Evolutionary conservation across 2,888 invertebrate species (phyloP).

Genomic region (Germaria angustata): DNA sequence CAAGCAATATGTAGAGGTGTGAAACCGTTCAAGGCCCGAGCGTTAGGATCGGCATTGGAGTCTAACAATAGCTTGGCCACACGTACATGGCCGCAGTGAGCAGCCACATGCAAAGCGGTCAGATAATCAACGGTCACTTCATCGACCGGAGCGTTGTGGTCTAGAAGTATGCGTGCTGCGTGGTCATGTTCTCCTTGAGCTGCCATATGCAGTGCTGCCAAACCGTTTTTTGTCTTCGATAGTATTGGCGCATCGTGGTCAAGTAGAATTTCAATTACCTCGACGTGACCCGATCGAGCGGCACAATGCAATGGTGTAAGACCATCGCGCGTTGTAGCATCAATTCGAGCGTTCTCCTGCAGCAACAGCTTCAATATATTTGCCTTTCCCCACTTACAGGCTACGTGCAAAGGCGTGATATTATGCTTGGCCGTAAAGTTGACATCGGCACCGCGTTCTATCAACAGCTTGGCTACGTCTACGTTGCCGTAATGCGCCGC

Average conservation of each 20-base stretch:
- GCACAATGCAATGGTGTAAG: slow-evolving; percentile 98
- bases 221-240: slow-evolving; percentile 96
- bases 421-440: slow-evolving; percentile 98
- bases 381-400: slow-evolving; percentile 98
- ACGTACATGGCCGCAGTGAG: slow-evolving; percentile 95
- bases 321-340: slow-evolving; percentile 96
- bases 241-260: slow-evolving; percentile 95
- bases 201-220: slow-evolving; percentile 99
- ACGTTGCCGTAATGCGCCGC: slow-evolving; percentile 99
- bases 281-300: slow-evolving; percentile 96
- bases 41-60: slow-evolving; percentile 97
- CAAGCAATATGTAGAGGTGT: slow-evolving; percentile 99
- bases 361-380: slow-evolving; percentile 94
- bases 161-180: slow-evolving; percentile 93
- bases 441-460: slow-evolving; percentile 95
- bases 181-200: slow-evolving; percentile 99
- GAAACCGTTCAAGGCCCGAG: slow-evolving; percentile 97
- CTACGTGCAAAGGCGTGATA: slow-evolving; percentile 98
- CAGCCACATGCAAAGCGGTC: slow-evolving; percentile 97
- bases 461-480: slow-evolving; percentile 92
- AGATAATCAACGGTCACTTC: slow-evolving; percentile 99
- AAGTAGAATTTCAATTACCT: slow-evolving; percentile 93
- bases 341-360: slow-evolving; percentile 93
- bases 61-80: slow-evolving; percentile 95
- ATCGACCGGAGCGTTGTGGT: slow-evolving; percentile 98